Conservation (phyloP, 2,113 vertebrate genomes). For the Aythya baeri region DNA sequence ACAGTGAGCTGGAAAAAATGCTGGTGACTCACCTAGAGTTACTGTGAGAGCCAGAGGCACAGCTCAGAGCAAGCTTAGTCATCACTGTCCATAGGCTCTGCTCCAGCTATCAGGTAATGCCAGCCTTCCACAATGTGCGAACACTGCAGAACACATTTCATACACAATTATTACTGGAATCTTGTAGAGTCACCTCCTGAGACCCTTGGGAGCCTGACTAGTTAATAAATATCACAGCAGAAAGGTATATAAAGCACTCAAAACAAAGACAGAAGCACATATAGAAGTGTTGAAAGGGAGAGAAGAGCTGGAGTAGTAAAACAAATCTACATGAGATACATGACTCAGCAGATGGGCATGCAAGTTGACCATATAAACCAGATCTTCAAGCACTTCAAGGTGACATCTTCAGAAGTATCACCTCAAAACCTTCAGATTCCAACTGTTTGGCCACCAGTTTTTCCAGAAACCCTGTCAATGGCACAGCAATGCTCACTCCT, state of each 20-base stretch:
- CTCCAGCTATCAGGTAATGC: background rate
- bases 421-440: background rate
- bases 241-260: background rate
- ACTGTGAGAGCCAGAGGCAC: rapidly evolving
- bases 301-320: background rate
- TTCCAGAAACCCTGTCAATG: background rate
- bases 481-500: background rate
- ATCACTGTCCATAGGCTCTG: background rate
- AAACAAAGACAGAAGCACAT: background rate
- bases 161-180: constrained; percentile 54
- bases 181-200: constrained; percentile 30
- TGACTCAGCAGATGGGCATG: background rate
- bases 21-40: constrained; percentile 3
- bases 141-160: background rate
- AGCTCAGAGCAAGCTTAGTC: background rate
- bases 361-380: background rate
- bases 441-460: background rate
- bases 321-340: background rate
- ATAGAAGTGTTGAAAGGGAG: background rate
- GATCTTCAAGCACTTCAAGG: background rate
- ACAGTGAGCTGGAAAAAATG: background rate
- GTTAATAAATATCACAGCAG: constrained; percentile 23
- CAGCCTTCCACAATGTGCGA: background rate
- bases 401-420: background rate
- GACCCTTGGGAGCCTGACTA: constrained; percentile 16